Conservation (phyloP, 2,888 invertebrate genomes). For the Altica lythri region DNA sequence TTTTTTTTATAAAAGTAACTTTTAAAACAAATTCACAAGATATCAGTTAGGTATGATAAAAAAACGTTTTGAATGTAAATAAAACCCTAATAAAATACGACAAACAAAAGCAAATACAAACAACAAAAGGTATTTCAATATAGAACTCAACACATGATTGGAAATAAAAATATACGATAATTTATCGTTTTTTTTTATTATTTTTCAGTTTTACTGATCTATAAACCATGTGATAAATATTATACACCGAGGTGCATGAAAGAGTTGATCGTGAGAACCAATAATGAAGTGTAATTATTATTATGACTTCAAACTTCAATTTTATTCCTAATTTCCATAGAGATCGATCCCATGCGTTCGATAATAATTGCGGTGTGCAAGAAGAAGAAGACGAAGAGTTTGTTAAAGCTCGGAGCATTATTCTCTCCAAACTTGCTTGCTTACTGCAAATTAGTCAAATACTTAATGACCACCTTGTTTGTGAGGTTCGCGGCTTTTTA, state of each 20-base stretch:
- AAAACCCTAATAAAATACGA: background rate
- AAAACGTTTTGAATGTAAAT: too few species aligned
- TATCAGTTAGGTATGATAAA: too few species aligned
- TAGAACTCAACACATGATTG: too few species aligned
- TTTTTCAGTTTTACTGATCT: background rate
- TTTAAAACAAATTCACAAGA: too few species aligned
- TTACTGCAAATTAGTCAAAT: conserved; percentile 5
- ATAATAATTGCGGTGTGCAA: conserved; percentile 28
- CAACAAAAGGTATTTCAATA: too few species aligned
- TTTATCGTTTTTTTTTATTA: too few species aligned
- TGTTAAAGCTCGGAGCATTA: conserved; percentile 10
- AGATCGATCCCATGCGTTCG: conserved; percentile 46
- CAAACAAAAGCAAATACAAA: background rate
- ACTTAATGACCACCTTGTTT: conserved; percentile 8
- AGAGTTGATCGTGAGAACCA: conserved; percentile 45
- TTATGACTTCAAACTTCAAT: conserved; percentile 46
- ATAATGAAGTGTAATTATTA: conserved; percentile 46
- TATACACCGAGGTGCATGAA: conserved; percentile 10
- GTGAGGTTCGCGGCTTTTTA: background rate
- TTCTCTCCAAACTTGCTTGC: conserved; percentile 3
- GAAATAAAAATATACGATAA: too few species aligned
- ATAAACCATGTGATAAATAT: conserved; percentile 20
- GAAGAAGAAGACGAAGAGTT: conserved; percentile 3
- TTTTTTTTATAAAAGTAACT: too few species aligned
- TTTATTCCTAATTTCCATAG: conserved; percentile 46